phyloP scores from a whole-genome alignment of 1,140 invertebrate species.

The Drosophila nigrodunni region DNA sequence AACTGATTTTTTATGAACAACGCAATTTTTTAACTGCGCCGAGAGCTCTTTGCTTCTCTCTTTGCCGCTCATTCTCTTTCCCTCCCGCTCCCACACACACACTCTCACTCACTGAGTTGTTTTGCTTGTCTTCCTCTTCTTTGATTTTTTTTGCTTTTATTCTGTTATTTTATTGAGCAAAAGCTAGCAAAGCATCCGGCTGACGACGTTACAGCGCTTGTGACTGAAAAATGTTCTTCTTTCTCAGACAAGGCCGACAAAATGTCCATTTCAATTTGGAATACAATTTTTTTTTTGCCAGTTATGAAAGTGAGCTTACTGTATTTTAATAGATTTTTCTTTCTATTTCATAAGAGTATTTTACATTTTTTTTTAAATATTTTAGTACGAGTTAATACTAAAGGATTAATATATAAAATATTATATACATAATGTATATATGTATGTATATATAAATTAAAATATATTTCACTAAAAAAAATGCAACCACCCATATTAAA shows the following conservation, averaged over 20 bases:
- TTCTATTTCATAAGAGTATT: too few relatives aligned
- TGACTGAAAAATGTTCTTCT: slow-evolving; percentile 20
- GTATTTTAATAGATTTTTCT: too few relatives aligned
- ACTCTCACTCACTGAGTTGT: slow-evolving; percentile 22
- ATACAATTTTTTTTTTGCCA: too few relatives aligned
- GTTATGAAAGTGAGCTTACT: too few relatives aligned
- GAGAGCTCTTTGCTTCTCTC: slow-evolving; percentile 2
- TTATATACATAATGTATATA: too few relatives aligned
- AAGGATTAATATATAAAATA: too few relatives aligned
- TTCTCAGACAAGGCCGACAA: slow-evolving; percentile 24
- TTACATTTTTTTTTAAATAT: too few relatives aligned
- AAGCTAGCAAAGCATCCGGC: slow-evolving; percentile 68
- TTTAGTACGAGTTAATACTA: too few relatives aligned
- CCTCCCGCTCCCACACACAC: background rate
- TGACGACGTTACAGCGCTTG: slow-evolving; percentile 35
- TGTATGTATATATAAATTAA: too few relatives aligned
- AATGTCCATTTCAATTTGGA: slow-evolving; percentile 1
- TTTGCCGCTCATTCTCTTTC: slow-evolving; percentile 2
- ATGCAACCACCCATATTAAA: too few relatives aligned
- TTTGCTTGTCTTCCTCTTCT: slow-evolving; percentile 45
- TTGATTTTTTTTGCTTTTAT: slow-evolving; percentile 6
- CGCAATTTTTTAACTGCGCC: slow-evolving; percentile 57
- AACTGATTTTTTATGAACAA: slow-evolving; percentile 76
- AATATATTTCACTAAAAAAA: too few relatives aligned
- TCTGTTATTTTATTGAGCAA: slow-evolving; percentile 50